Evolutionary conservation across 2,113 vertebrate species (phyloP), one percentile per base, ranked within the genome.

Genomic region (Sigmodon hispidus): DNA sequence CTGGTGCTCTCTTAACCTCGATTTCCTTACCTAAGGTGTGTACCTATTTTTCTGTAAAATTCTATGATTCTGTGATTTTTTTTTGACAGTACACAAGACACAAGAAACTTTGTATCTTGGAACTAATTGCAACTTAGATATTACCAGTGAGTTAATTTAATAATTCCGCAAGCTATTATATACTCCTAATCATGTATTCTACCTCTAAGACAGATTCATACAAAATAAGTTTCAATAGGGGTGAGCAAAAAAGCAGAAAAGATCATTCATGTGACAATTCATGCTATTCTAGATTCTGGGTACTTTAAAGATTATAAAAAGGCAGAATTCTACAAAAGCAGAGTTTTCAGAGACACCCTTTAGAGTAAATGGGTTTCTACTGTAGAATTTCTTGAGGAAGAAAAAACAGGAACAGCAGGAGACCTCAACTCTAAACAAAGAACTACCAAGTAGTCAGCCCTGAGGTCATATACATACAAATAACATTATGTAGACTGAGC

Each of bases 231-330:
- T 75, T 40, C 43, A 93, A 65, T 43, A 45, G 40, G 36, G 17
- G 24, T 80, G 7, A 59, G 81, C 77, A 91, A 40, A 76, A 93
- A 89, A 55, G 79, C 76, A 90, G 26, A 73, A 94, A 87, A 92
- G 8, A 24, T 76, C 40, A 95, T 45, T 92, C 43, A 91, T 88
- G 50, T 89, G 91, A 87, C 48, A 90, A 92, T 88, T 95, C 24
- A 69, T 72, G 21, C 12, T 81, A 52, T 29, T 48, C 36, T 21
- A 61, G 75, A 80, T 12, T 89, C 65, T 89, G 85, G 67, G 67
- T 96, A 21, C 63, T 87, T 5, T 80, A 93, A 92, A 17, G 89
- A 91, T 55, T 96, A 19, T 94, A 31, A 92, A 95, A 93, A 92
- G 10, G 17, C 69, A 87, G 22, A 16, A 76, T 22, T 87, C 45